A percentile compares a stretch with the other conserved stretches of the same genome.
phyloP scores from a whole-genome alignment of 1,140 invertebrate genomes.

The Trachymyrmex cornetzi region DNA sequence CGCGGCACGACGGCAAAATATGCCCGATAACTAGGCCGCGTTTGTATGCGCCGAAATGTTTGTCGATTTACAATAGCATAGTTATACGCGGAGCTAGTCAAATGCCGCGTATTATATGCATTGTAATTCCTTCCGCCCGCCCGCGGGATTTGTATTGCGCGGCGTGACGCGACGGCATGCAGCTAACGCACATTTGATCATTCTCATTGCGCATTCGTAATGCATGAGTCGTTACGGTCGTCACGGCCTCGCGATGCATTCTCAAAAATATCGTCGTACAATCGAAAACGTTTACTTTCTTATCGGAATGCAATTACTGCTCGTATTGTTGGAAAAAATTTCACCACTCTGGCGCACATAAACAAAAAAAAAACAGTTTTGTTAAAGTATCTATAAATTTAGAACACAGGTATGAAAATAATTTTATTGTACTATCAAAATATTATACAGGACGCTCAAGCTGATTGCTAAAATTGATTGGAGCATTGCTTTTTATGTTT shows the following conservation, averaged over 20 bases:
- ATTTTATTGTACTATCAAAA: too few species aligned
- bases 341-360: too few species aligned
- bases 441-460: too few species aligned
- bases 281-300: slow-evolving; percentile 28
- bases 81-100: slow-evolving; percentile 61
- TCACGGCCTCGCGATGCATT: slow-evolving; percentile 29
- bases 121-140: slow-evolving; percentile 59
- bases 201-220: slow-evolving; percentile 64
- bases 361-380: too few species aligned
- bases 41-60: slow-evolving; percentile 57
- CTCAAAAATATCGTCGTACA: slow-evolving; percentile 42
- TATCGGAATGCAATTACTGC: slow-evolving; percentile 13
- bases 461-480: too few species aligned
- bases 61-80: slow-evolving; percentile 64
- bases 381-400: too few species aligned
- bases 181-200: slow-evolving; percentile 66
- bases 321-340: neutral
- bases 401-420: too few species aligned
- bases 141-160: slow-evolving; percentile 64
- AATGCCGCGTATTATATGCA: slow-evolving; percentile 69
- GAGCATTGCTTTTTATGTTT: too few species aligned
- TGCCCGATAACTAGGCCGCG: slow-evolving; percentile 38
- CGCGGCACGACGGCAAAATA: slow-evolving; percentile 31
- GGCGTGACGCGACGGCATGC: slow-evolving; percentile 61
- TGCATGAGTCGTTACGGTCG: slow-evolving; percentile 39